phyloP scores from a whole-genome alignment of 2,888 invertebrate species.

The Volucella bombylans region DNA sequence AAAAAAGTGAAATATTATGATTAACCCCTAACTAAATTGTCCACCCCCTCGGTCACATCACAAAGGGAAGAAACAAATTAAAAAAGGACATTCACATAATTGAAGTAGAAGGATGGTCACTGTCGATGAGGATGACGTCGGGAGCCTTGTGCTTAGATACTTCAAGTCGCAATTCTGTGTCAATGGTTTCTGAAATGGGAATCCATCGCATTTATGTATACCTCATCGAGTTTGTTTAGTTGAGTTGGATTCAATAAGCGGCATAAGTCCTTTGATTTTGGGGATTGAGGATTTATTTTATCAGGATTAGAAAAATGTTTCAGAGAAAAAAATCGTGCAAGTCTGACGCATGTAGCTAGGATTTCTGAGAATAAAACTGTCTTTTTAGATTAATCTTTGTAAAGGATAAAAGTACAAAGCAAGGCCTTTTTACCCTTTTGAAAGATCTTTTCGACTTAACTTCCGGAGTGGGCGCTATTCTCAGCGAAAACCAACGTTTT shows the following conservation, averaged over 20 bases:
- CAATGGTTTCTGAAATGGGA: slow-evolving; percentile 36
- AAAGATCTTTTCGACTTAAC: too few relatives aligned
- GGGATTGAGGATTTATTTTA: too few relatives aligned
- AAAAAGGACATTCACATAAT: slow-evolving; percentile 67
- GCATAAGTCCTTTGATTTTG: too few relatives aligned
- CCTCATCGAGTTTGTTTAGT: slow-evolving; percentile 17
- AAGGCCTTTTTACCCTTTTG: too few relatives aligned
- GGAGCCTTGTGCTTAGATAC: slow-evolving; percentile 20
- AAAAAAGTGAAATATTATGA: slow-evolving; percentile 68
- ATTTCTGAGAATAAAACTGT: too few relatives aligned
- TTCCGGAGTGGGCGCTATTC: too few relatives aligned
- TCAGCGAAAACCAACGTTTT: too few relatives aligned
- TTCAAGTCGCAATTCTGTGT: slow-evolving; percentile 22
- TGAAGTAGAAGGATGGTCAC: slow-evolving; percentile 57
- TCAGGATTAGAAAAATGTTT: too few relatives aligned
- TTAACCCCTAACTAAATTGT: slow-evolving; percentile 67
- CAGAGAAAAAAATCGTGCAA: too few relatives aligned
- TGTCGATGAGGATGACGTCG: slow-evolving; percentile 4
- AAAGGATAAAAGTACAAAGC: too few relatives aligned
- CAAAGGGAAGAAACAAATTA: slow-evolving; percentile 62
- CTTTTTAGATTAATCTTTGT: too few relatives aligned
- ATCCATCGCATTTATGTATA: neutral
- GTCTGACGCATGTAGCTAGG: too few relatives aligned
- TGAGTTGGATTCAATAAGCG: neutral
- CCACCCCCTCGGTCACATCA: slow-evolving; percentile 53